Conservation (phyloP, 2,888 invertebrate species). For the Biston betularia region DNA sequence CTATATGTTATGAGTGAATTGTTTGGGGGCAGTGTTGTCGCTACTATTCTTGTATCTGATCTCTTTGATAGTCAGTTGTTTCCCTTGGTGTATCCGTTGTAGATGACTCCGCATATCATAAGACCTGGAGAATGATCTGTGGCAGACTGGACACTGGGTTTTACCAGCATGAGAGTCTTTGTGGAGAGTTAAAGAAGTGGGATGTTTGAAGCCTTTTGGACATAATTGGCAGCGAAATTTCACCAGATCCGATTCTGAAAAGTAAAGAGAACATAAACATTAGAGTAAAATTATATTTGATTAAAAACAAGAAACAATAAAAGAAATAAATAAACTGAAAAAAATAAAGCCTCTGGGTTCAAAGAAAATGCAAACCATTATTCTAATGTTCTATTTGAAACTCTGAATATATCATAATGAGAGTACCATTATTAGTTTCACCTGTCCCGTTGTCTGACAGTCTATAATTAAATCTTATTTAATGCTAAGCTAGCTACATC, state of each 20-base stretch:
- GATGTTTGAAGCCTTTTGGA: conserved; percentile 88
- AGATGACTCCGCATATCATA: conserved; percentile 88
- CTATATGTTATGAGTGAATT: conserved; percentile 77
- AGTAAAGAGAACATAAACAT: conserved; percentile 13
- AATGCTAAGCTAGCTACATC: too few relatives aligned
- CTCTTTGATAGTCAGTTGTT: conserved; percentile 81
- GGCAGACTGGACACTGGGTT: conserved; percentile 88
- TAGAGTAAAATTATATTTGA: too few relatives aligned
- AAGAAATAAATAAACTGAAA: not conserved
- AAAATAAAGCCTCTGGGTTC: too few relatives aligned
- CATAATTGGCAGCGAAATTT: conserved; percentile 87
- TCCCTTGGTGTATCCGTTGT: conserved; percentile 86
- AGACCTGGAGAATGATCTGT: conserved; percentile 86
- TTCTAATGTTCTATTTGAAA: too few relatives aligned
- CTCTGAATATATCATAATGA: too few relatives aligned
- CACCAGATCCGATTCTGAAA: conserved; percentile 85
- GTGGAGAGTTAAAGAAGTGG: conserved; percentile 87
- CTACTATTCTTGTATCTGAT: conserved; percentile 78
- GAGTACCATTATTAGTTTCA: too few relatives aligned
- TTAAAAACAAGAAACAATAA: not conserved
- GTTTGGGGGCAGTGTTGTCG: conserved; percentile 74
- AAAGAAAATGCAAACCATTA: too few relatives aligned
- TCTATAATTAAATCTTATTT: too few relatives aligned
- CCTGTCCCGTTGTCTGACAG: too few relatives aligned
- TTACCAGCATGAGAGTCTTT: conserved; percentile 88